These are phyloP conservation scores for Cololabis saira DNA, from an alignment of 2,113 vertebrate species.

Conservation along the genomic window DNA sequence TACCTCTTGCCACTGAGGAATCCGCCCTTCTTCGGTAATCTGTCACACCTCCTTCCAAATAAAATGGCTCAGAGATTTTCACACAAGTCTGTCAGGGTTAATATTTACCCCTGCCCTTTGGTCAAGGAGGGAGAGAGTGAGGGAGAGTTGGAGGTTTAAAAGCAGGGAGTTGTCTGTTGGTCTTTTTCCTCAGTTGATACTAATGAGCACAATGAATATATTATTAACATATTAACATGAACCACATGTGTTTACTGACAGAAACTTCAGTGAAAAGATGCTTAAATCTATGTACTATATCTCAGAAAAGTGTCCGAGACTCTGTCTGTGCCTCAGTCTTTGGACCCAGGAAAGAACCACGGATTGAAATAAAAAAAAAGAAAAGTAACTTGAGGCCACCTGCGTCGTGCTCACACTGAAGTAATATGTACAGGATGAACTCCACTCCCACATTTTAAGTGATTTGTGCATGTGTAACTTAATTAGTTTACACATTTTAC, in stretches of 20 bases:
- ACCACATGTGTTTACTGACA: neutral
- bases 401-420: too few species aligned
- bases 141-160: constrained; percentile 24
- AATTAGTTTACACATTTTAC: too few species aligned
- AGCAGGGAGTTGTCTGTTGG: constrained; percentile 32
- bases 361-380: too few species aligned
- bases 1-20: constrained; percentile 83
- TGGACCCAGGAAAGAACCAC: too few species aligned
- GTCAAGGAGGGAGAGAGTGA: constrained; percentile 66
- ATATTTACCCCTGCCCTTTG: constrained; percentile 84
- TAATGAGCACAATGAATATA: neutral
- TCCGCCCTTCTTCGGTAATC: constrained; percentile 81
- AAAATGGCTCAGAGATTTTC: constrained; percentile 85
- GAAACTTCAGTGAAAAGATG: neutral
- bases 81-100: constrained; percentile 86
- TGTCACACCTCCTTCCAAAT: constrained; percentile 80
- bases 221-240: neutral
- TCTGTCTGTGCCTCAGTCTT: too few species aligned
- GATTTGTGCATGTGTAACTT: too few species aligned
- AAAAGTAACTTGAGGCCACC: too few species aligned
- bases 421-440: too few species aligned
- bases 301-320: too few species aligned
- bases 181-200: constrained; percentile 25
- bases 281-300: too few species aligned
- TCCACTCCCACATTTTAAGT: too few species aligned